Evolutionary conservation across 2,888 invertebrate genomes (phyloP).

Genomic region (Therioaphis trifolii): DNA sequence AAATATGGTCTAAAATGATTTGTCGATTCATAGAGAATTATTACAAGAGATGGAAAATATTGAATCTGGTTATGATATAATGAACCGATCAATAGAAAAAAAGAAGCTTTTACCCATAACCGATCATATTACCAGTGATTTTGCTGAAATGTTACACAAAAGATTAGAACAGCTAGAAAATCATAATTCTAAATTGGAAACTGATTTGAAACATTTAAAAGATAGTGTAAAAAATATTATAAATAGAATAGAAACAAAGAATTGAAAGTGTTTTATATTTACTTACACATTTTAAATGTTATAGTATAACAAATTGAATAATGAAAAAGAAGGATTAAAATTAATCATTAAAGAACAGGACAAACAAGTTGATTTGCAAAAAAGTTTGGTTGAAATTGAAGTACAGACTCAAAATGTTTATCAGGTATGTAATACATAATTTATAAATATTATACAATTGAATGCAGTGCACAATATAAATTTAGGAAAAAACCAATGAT

Average conservation of each 20-base stretch:
- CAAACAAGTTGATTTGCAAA: background rate
- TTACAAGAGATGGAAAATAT: slow-evolving; percentile 59
- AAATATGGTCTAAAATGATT: background rate
- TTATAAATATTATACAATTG: background rate
- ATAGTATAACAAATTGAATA: slow-evolving; percentile 61
- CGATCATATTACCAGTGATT: slow-evolving; percentile 57
- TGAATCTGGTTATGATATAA: slow-evolving; percentile 31
- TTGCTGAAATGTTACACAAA: slow-evolving; percentile 60
- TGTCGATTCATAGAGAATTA: slow-evolving; percentile 60
- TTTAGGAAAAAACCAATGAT: slow-evolving; percentile 37
- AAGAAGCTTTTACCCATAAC: slow-evolving; percentile 57
- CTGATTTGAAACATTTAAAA: slow-evolving; percentile 62
- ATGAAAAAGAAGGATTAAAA: slow-evolving; percentile 57
- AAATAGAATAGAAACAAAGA: background rate
- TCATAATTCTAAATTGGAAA: slow-evolving; percentile 64
- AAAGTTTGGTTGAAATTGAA: slow-evolving; percentile 48
- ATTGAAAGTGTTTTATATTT: background rate
- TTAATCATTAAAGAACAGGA: slow-evolving; percentile 44
- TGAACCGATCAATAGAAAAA: slow-evolving; percentile 20
- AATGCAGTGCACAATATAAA: background rate
- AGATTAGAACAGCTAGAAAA: slow-evolving; percentile 61
- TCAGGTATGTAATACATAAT: background rate
- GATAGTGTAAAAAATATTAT: slow-evolving; percentile 54
- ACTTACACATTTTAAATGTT: slow-evolving; percentile 34
- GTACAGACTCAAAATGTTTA: slow-evolving; percentile 46